phyloP scores from a whole-genome alignment of 2,113 vertebrate species.

The Pteropus alecto region DNA sequence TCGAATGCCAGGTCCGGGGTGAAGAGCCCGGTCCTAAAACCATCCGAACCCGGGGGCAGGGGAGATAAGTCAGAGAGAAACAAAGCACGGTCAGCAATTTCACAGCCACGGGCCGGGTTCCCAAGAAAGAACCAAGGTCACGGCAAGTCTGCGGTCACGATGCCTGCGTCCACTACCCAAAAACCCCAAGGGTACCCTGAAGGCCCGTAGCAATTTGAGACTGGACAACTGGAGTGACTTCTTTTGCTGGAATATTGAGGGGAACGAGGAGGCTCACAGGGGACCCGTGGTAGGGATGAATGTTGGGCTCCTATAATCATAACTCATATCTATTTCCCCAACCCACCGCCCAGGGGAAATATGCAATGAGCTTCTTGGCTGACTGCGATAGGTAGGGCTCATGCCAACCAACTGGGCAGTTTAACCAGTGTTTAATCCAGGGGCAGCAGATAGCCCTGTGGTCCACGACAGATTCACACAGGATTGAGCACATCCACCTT shows the following conservation, averaged over 20 bases:
- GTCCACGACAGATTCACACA: background rate
- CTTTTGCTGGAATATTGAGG: background rate
- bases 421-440: background rate
- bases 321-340: background rate
- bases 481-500: background rate
- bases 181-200: background rate
- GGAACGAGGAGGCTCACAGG: background rate
- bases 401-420: background rate
- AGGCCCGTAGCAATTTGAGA: accelerated
- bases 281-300: background rate
- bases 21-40: constrained; percentile 95
- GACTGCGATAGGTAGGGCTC: background rate
- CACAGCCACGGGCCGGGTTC: background rate
- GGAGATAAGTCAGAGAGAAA: constrained; percentile 61
- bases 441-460: background rate
- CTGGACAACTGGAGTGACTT: no score
- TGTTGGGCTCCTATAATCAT: background rate
- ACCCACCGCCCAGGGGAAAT: background rate
- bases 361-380: background rate
- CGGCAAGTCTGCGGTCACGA: background rate
- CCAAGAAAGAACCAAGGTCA: background rate
- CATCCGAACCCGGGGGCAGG: constrained; percentile 61
- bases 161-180: background rate
- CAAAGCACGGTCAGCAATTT: constrained; percentile 58
- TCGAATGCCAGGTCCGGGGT: constrained; percentile 98